Evolutionary conservation across 2,888 invertebrate species (phyloP).

Genomic region (Tipula unca): DNA sequence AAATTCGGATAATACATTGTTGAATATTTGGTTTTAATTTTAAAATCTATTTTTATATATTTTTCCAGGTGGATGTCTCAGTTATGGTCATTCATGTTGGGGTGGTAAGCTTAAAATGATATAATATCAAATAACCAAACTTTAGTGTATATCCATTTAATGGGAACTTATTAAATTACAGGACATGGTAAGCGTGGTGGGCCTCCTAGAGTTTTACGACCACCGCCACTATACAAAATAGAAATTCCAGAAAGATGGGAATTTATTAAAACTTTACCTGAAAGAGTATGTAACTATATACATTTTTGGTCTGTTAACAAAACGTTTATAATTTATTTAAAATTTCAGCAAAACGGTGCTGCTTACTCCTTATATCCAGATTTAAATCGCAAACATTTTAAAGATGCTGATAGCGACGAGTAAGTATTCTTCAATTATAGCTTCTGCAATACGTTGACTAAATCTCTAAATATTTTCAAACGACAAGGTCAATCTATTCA

Average conservation of each 20-base stretch:
- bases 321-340: not conserved
- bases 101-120: slow-evolving; percentile 14
- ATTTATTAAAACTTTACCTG: not conserved
- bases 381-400: not conserved
- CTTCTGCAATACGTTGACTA: too few relatives aligned
- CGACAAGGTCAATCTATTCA: too few relatives aligned
- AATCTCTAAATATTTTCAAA: too few relatives aligned
- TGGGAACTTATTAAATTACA: not conserved
- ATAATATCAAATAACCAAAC: not conserved
- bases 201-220: not conserved
- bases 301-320: not conserved
- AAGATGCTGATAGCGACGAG: not conserved
- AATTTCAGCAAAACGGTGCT: not conserved
- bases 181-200: slow-evolving; percentile 2
- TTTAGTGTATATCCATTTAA: not conserved
- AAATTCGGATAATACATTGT: not conserved
- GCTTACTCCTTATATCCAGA: not conserved
- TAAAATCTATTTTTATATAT: not conserved
- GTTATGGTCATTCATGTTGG: slow-evolving; percentile 20
- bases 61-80: slow-evolving; percentile 17
- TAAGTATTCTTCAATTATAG: too few relatives aligned
- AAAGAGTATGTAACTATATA: not conserved
- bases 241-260: not conserved
- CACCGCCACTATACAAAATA: not conserved
- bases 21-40: not conserved